Evolutionary conservation across 2,888 invertebrate genomes (phyloP), one percentile per base, ranked within the genome.

Genomic region (Homarus gammarus): DNA sequence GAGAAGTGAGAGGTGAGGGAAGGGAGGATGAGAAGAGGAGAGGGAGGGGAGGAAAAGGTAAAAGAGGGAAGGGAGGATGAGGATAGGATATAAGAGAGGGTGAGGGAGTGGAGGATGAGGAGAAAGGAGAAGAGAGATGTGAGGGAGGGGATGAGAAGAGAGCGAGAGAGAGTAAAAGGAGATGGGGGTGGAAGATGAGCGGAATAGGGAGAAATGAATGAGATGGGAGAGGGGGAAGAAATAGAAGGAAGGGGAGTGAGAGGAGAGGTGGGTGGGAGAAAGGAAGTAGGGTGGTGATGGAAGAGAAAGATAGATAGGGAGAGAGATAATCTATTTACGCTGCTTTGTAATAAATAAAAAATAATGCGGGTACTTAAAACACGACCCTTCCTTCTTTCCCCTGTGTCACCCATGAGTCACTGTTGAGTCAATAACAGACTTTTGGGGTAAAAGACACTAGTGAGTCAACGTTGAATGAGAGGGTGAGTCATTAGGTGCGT

Each of bases 221-320:
- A 15, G 27, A 33, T 22, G 27, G 61, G 64, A 64, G 38, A 38
- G 38, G 64, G 22, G 64, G 38, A 38, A 64, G 61, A 56, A 33
- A 38, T 18, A 51, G 38, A 38, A 64, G 81, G 40, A 36, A 81
- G 75, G 38, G 38, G 38, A 64, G 64, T 36, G 51, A 64, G 81
- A 51, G 64, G 40, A 64, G 64, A 38, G 81, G 81, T 61, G 79
- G 61, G 38, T 44, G n/a, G 31, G 75, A 73, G 33, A 44, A 15
- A 75, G 44, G 49, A n/a, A 22, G 22, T n/a, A 40, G 38, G 51
- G 49, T 15, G 61, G 38, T 44, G n/a, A 44, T 40, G 36, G 33
- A 44, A 15, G 44, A n/a, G 49, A n/a, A 22, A 31, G 10, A 40
- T 12, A 33, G 49, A 36, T 18, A 51, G 33, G 56, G 33, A 1